Conservation (phyloP, 2,113 vertebrate species). For the Pteruthius melanotis region DNA sequence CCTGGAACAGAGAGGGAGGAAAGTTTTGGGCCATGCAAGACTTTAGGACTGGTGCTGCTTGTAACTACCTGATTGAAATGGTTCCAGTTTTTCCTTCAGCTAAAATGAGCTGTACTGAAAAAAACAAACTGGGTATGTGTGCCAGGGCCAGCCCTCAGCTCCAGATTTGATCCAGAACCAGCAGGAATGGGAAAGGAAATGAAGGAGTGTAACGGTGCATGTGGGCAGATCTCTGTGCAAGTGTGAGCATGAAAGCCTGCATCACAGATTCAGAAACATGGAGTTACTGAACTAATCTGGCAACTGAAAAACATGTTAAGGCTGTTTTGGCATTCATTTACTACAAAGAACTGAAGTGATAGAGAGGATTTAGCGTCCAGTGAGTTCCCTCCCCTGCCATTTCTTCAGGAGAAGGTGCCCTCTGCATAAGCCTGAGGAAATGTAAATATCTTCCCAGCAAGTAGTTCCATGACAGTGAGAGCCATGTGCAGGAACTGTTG, state of each 20-base stretch:
- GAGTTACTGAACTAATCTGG: not conserved
- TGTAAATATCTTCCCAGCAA: constrained; percentile 3
- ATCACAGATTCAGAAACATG: not conserved
- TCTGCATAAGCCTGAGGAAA: not conserved
- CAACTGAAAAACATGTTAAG: not conserved
- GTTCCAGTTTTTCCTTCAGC: not conserved
- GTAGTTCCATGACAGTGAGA: not conserved
- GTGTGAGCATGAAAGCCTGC: not conserved
- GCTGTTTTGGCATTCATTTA: not conserved
- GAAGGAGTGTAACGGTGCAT: not conserved
- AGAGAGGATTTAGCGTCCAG: not conserved
- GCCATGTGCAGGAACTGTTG: not conserved
- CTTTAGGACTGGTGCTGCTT: not conserved
- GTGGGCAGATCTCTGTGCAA: not conserved
- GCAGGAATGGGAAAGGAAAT: not conserved
- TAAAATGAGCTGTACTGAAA: not conserved
- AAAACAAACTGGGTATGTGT: not conserved
- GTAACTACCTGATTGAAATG: not conserved
- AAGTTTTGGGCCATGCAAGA: not conserved
- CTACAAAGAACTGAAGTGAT: not conserved
- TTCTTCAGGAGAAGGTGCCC: not conserved
- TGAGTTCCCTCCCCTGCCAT: not conserved
- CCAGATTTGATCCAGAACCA: not conserved
- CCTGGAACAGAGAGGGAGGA: not conserved
- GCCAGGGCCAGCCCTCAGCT: not conserved